phyloP scores from a whole-genome alignment of 2,113 vertebrate genomes.

The Phoxinus phoxinus region DNA sequence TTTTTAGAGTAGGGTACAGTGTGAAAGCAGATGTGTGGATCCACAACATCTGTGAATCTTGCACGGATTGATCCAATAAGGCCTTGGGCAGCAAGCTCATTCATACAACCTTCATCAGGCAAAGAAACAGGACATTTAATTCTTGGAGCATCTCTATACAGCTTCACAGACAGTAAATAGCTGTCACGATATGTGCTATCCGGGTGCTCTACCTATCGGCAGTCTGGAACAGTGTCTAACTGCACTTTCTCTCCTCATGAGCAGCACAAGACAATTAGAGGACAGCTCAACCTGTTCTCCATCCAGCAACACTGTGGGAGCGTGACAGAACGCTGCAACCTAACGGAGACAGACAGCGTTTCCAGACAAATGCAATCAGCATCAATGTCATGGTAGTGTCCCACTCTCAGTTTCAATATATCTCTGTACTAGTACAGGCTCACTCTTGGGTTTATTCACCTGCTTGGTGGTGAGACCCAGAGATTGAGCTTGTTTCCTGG shows the following conservation, averaged over 20 bases:
- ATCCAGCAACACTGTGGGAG: conserved; percentile 36
- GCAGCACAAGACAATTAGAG: conserved; percentile 68
- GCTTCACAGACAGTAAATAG: neutral
- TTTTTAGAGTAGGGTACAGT: conserved; percentile 59
- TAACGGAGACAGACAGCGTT: conserved; percentile 28
- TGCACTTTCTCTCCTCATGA: conserved; percentile 77
- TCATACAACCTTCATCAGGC: conserved; percentile 70
- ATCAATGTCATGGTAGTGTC: neutral
- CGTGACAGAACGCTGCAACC: conserved; percentile 59
- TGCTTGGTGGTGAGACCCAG: conserved; percentile 71
- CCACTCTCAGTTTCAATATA: neutral
- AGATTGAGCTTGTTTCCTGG: conserved; percentile 46
- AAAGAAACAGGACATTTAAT: neutral
- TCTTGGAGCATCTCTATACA: neutral
- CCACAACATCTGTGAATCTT: neutral
- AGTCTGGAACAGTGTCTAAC: conserved; percentile 66
- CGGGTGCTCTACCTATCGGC: conserved; percentile 69
- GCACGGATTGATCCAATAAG: conserved; percentile 50
- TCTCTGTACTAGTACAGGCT: neutral
- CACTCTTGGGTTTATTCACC: conserved; percentile 64
- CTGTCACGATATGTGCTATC: neutral
- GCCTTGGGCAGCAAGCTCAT: conserved; percentile 62
- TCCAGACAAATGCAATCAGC: conserved; percentile 22
- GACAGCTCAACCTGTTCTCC: conserved; percentile 39
- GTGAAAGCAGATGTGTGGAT: conserved; percentile 65